Base-by-base conservation (phyloP, 1,140 invertebrate genomes). In the Zaprionus davidi region DNA sequence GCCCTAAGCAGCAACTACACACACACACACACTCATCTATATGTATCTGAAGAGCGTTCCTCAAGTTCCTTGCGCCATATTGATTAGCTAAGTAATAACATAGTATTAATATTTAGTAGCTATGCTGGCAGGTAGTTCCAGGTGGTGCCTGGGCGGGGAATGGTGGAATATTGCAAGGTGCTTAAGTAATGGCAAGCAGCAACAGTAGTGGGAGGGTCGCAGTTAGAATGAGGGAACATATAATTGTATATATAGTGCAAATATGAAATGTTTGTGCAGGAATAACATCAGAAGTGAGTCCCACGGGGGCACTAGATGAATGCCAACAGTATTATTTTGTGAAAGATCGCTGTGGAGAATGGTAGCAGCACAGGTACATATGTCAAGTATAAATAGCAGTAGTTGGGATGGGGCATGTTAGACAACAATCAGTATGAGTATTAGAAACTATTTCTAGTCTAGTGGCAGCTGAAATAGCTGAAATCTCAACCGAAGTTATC, bases 41-140 rank as follows among this genome's bases (percentile, higher is more conserved):
- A 55, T 51, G 46, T 22, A 51, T 51, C 46, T 51, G 53, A n/a
- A 56, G 53, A 24, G 46, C 46, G 46, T 51, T 51, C 20, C 46
- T 51, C 46, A 51, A 51, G 46, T 22, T 46, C 41, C 46, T 51
- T 51, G 46, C 20, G 20, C 46, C 46, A 51, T 51, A 51, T 51
- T 51, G 46, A 51, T 51, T 51, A 51, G 46, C 46, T 51, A 51
- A 51, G 46, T 51, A 51, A 51, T 51, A 51, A 51, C 41, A 46
- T 46, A 20, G n/a, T 51, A 51, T 51, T 51, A 51, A 51, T 51
- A 51, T 51, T 51, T 51, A 51, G 46, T 51, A 51, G 46, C 20
- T 5, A 51, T 24, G 46, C 20, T 51, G 46, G 46, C 46, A 51
- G 46, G 20, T 22, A 51, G 20, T 24, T 51, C 3, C 17, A 51